A percentile compares a stretch with the other conserved stretches of the same genome.
Conservation (phyloP, 2,888 invertebrate species). For the Lasioglossum leucozonium region DNA sequence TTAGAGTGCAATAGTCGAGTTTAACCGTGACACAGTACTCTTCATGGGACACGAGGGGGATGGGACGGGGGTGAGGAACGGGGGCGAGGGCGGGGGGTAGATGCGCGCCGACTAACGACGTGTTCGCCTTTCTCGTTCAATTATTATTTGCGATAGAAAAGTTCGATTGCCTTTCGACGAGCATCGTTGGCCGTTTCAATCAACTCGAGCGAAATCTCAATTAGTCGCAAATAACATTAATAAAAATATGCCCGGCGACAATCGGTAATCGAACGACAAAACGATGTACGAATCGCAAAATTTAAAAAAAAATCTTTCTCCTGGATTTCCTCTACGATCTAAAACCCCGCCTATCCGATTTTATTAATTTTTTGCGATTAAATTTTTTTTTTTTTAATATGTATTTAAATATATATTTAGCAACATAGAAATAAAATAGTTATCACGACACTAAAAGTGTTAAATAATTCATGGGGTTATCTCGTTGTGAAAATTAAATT, state of each 20-base stretch:
- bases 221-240: background rate
- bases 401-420: too few relatives aligned
- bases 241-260: background rate
- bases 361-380: too few relatives aligned
- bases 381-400: too few relatives aligned
- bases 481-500: background rate
- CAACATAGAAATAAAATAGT: background rate
- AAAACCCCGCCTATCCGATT: too few relatives aligned
- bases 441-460: too few relatives aligned
- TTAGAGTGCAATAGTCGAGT: conserved; percentile 40
- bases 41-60: background rate
- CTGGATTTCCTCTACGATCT: too few relatives aligned
- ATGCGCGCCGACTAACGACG: conserved; percentile 27
- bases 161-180: conserved; percentile 5
- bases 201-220: background rate
- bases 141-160: background rate
- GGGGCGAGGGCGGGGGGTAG: background rate
- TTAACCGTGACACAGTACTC: conserved; percentile 28
- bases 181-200: background rate
- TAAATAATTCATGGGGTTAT: background rate
- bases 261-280: background rate
- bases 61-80: too few relatives aligned
- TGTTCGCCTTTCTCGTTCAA: background rate
- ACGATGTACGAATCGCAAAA: background rate
- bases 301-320: too few relatives aligned